Conservation (phyloP, 2,797 vertebrate species). For the Cyclura pinguis region DNA sequence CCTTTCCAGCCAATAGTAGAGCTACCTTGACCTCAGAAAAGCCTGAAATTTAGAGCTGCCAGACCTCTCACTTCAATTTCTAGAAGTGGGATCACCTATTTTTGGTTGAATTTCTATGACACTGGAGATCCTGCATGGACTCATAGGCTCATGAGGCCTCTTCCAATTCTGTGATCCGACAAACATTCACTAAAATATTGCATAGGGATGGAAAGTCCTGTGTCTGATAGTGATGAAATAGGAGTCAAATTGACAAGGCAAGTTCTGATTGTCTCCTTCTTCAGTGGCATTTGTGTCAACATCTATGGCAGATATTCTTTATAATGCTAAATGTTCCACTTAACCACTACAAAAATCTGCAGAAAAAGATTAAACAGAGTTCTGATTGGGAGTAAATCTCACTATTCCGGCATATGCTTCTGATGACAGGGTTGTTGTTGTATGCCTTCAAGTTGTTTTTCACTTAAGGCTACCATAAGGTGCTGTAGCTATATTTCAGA, state of each 20-base stretch:
- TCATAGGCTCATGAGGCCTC: too few species aligned
- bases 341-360: background rate
- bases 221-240: background rate
- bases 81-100: background rate
- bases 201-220: background rate
- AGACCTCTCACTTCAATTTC: background rate
- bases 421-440: background rate
- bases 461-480: too few species aligned
- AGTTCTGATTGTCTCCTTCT: background rate
- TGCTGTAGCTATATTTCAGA: too few species aligned
- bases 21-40: background rate
- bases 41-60: background rate
- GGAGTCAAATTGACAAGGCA: background rate
- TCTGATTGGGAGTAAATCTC: background rate
- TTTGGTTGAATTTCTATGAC: background rate
- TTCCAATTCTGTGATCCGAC: too few species aligned
- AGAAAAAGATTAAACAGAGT: background rate
- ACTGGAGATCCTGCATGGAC: too few species aligned
- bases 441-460: too few species aligned
- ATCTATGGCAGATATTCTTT: background rate
- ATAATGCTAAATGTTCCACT: background rate
- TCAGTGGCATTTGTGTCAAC: background rate
- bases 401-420: background rate
- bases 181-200: background rate
- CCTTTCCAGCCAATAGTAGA: background rate